phyloP scores from a whole-genome alignment of 2,113 vertebrate genomes.

The Tursiops truncatus region DNA sequence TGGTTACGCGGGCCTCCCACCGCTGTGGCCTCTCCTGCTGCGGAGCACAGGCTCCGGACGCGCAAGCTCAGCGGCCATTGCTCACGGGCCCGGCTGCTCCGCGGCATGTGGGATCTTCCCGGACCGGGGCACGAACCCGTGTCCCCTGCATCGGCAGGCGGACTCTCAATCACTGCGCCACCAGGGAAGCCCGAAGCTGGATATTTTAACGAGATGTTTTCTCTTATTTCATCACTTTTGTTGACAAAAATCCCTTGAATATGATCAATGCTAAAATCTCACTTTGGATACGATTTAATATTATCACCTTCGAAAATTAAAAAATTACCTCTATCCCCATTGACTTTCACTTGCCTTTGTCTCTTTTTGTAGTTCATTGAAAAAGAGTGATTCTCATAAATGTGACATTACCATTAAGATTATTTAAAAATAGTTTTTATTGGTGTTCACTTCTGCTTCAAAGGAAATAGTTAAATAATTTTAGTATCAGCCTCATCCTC shows the following conservation, averaged over 20 bases:
- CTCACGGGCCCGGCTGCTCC: no score
- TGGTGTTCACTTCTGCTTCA: constrained; percentile 77
- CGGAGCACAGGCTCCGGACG: no score
- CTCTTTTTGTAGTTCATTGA: neutral
- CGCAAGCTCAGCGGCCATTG: no score
- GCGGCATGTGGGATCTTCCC: no score
- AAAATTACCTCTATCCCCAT: neutral
- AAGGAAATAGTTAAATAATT: constrained; percentile 69
- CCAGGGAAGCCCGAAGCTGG: neutral
- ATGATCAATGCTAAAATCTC: neutral
- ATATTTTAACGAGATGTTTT: constrained; percentile 4
- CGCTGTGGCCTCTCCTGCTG: no score
- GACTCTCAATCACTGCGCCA: no score
- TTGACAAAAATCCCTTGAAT: constrained; percentile 41
- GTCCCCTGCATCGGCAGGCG: no score
- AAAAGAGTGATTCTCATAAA: constrained; percentile 59
- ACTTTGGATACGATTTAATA: neutral
- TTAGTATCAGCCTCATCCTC: constrained; percentile 68
- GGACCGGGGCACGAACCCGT: no score
- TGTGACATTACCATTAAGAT: constrained; percentile 33
- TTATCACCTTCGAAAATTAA: constrained; percentile 21
- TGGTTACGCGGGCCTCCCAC: no score
- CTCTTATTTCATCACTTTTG: neutral
- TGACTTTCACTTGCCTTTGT: constrained; percentile 15
- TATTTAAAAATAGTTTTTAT: constrained; percentile 76